Evolutionary conservation across 2,113 vertebrate genomes (phyloP), one percentile per base, ranked within the genome.

Genomic region (Nesogale talazaci): DNA sequence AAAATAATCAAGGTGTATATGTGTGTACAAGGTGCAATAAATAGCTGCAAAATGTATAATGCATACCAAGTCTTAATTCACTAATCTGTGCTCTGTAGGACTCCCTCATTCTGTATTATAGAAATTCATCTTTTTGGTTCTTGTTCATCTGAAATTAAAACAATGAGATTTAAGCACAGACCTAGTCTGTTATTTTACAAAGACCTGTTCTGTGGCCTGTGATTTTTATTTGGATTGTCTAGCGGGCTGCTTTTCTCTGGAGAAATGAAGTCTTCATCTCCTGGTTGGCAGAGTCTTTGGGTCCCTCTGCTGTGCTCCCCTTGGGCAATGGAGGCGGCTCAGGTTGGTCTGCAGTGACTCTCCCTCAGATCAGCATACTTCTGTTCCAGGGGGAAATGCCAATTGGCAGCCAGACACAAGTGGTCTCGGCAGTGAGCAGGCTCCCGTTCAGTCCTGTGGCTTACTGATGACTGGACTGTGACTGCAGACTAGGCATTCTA

Each of bases 231-330:
- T 90, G 29, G n/a, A 36, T 94, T 88, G 14, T 31, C 29, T 46
- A 88, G 34, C 14, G 77, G 19, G 23, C 25, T 72, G 22, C 57
- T 83, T 19, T 29, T 85, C 38, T 46, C n/a, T 85, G 17, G 89
- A 92, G 95, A 95, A 95, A 95, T 95, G 75, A 95, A 95, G 89
- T 94, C 93, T 92, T 96, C 89, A 96, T 61, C 63, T 86, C 70
- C 74, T 84, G 23, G 57, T 95, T 94, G 86, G 92, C 83, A 61
- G 75, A 65, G 46, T 80, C 74, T n/a, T n/a, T 78, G 70, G 91
- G 72, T 92, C 22, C 65, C 61, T 94, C 78, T 83, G 40, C 87
- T 80, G 17, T 86, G 57, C 63, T 70, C n/a, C 82, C 81, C 84
- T 92, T 56, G 36, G 78, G 91, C 89, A 29, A 96, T 91, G 67